A percentile compares a stretch with the other conserved stretches of the same genome.
Evolutionary conservation across 2,888 invertebrate genomes (phyloP).

Genomic region (Lymantria monacha): DNA sequence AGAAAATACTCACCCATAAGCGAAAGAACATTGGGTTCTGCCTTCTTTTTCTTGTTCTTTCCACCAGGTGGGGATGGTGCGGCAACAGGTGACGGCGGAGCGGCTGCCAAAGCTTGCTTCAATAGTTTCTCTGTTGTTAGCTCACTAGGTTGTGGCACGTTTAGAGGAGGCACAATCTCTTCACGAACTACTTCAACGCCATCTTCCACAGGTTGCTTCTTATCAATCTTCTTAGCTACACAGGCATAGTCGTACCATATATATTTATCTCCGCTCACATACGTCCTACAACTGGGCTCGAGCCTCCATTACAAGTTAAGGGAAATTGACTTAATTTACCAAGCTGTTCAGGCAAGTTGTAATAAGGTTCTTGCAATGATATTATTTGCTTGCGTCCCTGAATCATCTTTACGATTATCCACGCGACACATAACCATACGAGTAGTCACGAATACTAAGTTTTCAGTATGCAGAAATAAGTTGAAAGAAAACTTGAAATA

Average conservation of each 20-base stretch:
- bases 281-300: no score
- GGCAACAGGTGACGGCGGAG: constrained; percentile 28
- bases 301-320: no score
- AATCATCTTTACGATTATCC: no score
- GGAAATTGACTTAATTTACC: no score
- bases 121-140: constrained; percentile 72
- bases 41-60: constrained; percentile 71
- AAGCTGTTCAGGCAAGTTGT: no score
- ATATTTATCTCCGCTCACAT: no score
- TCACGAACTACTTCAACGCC: constrained; percentile 40
- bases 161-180: constrained; percentile 65
- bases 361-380: no score
- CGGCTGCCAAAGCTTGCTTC: constrained; percentile 55
- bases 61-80: constrained; percentile 48
- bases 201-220: constrained; percentile 49
- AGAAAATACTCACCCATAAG: constrained; percentile 63
- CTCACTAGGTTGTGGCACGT: constrained; percentile 68
- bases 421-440: no score
- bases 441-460: no score
- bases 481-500: no score
- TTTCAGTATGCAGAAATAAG: no score
- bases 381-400: no score
- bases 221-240: constrained; percentile 63
- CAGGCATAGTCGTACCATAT: background rate
- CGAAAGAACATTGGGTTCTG: constrained; percentile 64